Conservation (phyloP, 2,797 vertebrate species). For the Anisognathus igniventris region DNA sequence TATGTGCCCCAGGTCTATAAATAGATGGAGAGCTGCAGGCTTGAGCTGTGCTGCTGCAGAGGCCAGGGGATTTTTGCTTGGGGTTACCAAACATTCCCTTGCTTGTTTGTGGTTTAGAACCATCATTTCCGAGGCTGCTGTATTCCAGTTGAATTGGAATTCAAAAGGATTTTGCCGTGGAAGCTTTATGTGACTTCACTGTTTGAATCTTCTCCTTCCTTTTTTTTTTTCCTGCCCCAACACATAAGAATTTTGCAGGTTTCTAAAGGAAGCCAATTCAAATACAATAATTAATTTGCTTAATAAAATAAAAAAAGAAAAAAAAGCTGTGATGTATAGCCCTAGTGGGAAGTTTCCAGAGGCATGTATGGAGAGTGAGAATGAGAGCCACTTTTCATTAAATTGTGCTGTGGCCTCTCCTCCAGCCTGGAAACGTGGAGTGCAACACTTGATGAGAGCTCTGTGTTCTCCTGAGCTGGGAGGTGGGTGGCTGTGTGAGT, state of each 20-base stretch:
- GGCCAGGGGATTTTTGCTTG: constrained; percentile 64
- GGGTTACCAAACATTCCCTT: constrained; percentile 33
- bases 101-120: constrained; percentile 45
- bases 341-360: neutral
- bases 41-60: constrained; percentile 17
- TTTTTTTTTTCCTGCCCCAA: accelerated
- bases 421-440: neutral
- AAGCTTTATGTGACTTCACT: neutral
- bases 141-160: constrained; percentile 11
- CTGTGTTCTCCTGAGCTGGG: neutral
- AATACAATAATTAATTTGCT: neutral
- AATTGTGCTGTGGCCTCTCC: neutral
- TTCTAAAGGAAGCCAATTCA: neutral
- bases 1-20: constrained; percentile 64
- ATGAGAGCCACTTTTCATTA: neutral
- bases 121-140: constrained; percentile 34
- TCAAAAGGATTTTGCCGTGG: neutral
- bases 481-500: constrained; percentile 13
- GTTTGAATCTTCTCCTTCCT: neutral
- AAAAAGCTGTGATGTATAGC: neutral
- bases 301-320: no score
- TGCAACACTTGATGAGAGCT: neutral
- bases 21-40: constrained; percentile 52
- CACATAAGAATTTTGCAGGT: neutral
- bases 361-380: neutral